Evolutionary conservation across 1,140 invertebrate species (phyloP).

Genomic region (Carposina sasakii): DNA sequence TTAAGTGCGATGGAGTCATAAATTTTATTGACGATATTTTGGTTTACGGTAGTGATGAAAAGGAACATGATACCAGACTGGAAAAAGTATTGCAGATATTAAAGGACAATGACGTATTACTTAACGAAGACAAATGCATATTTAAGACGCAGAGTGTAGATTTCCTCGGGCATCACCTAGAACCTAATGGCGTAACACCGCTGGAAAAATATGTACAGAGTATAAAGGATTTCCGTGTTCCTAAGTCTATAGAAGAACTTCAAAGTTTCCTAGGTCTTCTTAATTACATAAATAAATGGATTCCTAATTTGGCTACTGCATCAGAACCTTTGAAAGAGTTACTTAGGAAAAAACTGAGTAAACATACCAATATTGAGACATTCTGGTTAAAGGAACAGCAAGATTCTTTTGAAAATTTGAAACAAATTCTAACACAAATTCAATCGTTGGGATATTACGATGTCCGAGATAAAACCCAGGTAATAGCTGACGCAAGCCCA

Average conservation of each 20-base stretch:
- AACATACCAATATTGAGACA: not conserved
- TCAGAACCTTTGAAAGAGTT: conserved; percentile 3
- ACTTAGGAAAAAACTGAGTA: not conserved
- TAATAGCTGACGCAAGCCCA: too few relatives aligned
- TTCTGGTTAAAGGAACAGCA: not conserved
- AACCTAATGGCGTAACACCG: not conserved
- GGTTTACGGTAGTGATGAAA: not conserved
- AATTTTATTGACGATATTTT: too few relatives aligned
- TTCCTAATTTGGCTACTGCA: not conserved
- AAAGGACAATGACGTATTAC: conserved; percentile 28
- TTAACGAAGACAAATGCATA: conserved; percentile 1
- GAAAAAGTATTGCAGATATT: not conserved
- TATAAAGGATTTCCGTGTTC: not conserved
- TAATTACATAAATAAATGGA: conserved; percentile 16
- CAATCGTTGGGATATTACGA: conserved; percentile 1
- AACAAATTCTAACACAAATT: not conserved
- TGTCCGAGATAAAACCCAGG: conserved; percentile 9
- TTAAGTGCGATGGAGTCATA: too few relatives aligned
- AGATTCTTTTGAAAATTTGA: not conserved
- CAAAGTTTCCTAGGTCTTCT: conserved; percentile 8
- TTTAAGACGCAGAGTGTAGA: not conserved
- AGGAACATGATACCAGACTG: not conserved
- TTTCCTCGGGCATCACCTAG: not conserved
- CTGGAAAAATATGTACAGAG: conserved; percentile 4
- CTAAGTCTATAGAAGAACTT: conserved; percentile 6